Evolutionary conservation across 2,797 vertebrate species (phyloP).

Genomic region (Diceros bicornis): DNA sequence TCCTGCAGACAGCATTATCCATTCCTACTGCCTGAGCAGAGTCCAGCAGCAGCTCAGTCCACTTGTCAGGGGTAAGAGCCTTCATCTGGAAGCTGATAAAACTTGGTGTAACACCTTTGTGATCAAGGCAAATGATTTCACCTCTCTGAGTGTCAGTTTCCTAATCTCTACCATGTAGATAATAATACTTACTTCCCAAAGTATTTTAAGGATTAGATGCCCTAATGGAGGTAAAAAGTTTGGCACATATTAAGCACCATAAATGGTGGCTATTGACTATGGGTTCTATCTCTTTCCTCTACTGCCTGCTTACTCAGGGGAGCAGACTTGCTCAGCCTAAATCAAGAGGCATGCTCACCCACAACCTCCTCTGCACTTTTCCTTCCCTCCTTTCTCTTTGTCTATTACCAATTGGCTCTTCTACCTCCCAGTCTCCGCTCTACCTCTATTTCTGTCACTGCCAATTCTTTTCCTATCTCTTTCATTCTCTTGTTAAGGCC

Average conservation of each 20-base stretch:
- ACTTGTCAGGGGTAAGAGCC: neutral
- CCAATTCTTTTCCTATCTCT: neutral
- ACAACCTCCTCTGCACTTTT: neutral
- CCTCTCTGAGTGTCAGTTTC: neutral
- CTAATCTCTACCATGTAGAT: neutral
- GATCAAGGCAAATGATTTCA: neutral
- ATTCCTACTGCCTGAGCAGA: neutral
- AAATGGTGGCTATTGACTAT: neutral
- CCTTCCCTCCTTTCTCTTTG: neutral
- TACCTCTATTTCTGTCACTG: neutral
- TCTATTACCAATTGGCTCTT: neutral
- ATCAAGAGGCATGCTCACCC: too few species aligned
- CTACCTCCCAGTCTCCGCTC: neutral
- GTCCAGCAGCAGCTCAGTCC: neutral
- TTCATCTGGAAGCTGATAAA: neutral
- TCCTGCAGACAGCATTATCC: neutral
- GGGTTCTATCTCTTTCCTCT: neutral
- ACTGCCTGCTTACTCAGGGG: neutral
- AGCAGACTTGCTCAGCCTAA: neutral
- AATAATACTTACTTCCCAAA: neutral
- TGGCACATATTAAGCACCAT: neutral
- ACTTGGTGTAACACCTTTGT: neutral
- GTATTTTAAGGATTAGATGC: neutral
- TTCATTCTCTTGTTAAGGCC: neutral
- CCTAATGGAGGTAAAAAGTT: neutral